Base-by-base conservation (phyloP, 2,888 invertebrate species). In the Agrotis puta region DNA sequence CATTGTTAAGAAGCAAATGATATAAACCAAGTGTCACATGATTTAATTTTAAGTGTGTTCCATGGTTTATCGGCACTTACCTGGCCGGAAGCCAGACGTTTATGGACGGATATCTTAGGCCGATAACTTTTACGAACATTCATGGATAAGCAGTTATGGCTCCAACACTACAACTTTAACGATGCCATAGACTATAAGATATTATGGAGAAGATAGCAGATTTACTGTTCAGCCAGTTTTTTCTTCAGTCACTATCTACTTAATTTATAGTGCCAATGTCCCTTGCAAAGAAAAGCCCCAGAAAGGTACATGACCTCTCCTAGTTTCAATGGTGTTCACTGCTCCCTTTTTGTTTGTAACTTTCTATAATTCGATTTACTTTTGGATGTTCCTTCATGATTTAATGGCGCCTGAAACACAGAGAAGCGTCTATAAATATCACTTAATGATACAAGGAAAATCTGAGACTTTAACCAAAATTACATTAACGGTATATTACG, bases 31-130 rank as follows among this genome's bases (percentile, higher is more conserved):
- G 74, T 80, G 68, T 84, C 72, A 77, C 70, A 84, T 81, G 84
- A 84, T 84, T 82, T 82, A 82, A 75, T 82, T 78, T 79, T 71
- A 68, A 78, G 78, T 71, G 61, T 81, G 70, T 72, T 68, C 47
- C 78, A 72, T 80, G 76, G n/a, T 84, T 85, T 85, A 85, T 81
- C 83, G 76, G 65, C 73, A 76, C 67, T 79, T 82, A 84, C 83
- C 85, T 81, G 84, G 79, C 71, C 74, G 58, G 73, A 70, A 78
- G 83, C 76, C 83, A 82, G 83, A 63, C 67, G 58, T 77, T 82
- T 82, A 76, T 71, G 56, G 59, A 54, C 67, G 27, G 65, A 75
- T 74, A 73, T 79, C 77, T 77, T 75, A 33, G 71, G 57, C 70
- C 71, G 82, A 82, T 74, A 85, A 82, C 74, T 82, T 85, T 85